Base-by-base conservation (phyloP, 1,140 invertebrate species). In the Maconellicoccus hirsutus region DNA sequence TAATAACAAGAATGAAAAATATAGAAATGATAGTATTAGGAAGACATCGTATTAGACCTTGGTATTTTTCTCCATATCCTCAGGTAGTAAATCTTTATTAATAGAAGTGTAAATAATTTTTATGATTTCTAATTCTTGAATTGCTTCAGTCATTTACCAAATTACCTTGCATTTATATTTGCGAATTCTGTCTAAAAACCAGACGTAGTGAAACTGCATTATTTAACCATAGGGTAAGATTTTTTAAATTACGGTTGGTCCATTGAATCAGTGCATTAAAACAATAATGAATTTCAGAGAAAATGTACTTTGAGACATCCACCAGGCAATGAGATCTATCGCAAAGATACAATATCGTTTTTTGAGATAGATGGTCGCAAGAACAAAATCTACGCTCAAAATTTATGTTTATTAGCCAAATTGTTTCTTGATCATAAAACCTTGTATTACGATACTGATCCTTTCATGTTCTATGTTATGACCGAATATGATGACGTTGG, bases 21-120 rank as follows among this genome's bases (percentile, higher is more conserved):
- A 89, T 98, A 71, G 93, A 98, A 81, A 86, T 97, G 81, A 97
- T 98, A 71, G 94, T 98, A 81, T 81, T 98, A 69, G 96, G 96
- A 0, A 83, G 85, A 73, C 90, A 97, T 81, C 84, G 92, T 76
- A 98, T 98, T 75, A 91, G 93, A 76, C 96, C 96, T 0, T 99
- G 97, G 97, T 99, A 99, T 80, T 99, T 99, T 80, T 95, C 96
- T 61, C 97, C 96, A 0, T 99, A 98, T 81, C 97, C 97, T 19
- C 92, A 93, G 83, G 89, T 91, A 80, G n/a, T n/a, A n/a, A n/a
- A n/a, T n/a, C n/a, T n/a, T n/a, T 23, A 71, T 70, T 70, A 22
- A 70, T 38, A 10, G 23, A n/a, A 38, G 21, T 69, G 19, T 7
- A 70, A 21, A 12, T 21, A 33, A 14, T 39, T 33, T n/a, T 70